Evolutionary conservation across 2,113 vertebrate species (phyloP).

Genomic region (Toxotes jaculatrix): DNA sequence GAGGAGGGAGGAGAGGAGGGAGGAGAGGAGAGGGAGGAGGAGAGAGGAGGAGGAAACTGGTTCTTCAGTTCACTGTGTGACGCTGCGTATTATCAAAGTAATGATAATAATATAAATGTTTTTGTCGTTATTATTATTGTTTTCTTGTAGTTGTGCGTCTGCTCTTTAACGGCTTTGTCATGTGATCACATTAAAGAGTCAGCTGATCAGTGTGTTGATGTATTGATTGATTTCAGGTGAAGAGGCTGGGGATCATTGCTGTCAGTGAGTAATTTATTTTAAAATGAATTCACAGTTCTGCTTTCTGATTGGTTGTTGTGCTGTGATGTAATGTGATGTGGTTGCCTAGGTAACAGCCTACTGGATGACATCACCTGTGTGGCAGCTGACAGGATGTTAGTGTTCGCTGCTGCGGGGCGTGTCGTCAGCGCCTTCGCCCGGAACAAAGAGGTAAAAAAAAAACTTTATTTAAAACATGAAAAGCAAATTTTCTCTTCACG

Average conservation of each 20-base stretch:
- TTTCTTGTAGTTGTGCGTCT: too few relatives aligned
- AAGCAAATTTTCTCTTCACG: too few relatives aligned
- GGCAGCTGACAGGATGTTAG: conserved; percentile 92
- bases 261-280: conserved; percentile 91
- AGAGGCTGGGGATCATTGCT: conserved; percentile 92
- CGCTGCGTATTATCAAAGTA: too few relatives aligned
- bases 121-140: too few relatives aligned
- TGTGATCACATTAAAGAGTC: too few relatives aligned
- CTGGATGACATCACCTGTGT: conserved; percentile 90
- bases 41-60: too few relatives aligned
- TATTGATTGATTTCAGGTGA: conserved; percentile 85
- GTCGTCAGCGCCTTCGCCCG: conserved; percentile 90
- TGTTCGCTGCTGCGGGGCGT: conserved; percentile 89
- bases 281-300: background rate
- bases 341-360: conserved; percentile 91
- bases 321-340: conserved; percentile 28
- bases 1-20: too few relatives aligned
- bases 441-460: conserved; percentile 83
- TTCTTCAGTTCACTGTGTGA: too few relatives aligned
- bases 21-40: too few relatives aligned
- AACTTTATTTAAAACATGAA: background rate
- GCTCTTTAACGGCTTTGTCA: too few relatives aligned
- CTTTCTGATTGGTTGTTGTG: conserved; percentile 41
- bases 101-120: too few relatives aligned
- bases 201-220: background rate